Percentiles rank a stretch among this genome's conserved stretches.
These are phyloP conservation scores for Pecten maximus DNA, from an alignment of 2,888 invertebrate genomes.

Conservation along the genomic window DNA sequence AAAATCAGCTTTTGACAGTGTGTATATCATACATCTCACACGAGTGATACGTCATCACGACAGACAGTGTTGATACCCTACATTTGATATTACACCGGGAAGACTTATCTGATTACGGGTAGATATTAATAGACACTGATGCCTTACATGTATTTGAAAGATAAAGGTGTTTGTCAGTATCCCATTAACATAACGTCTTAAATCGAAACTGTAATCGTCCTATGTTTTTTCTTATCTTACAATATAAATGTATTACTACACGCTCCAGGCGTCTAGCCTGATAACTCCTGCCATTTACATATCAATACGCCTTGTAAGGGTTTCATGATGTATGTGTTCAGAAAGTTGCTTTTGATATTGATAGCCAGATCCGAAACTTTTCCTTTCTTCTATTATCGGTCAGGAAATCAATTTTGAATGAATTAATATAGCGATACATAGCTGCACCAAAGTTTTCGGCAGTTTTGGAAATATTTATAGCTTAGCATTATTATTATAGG, in stretches of 20 bases:
- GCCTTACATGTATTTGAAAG: neutral
- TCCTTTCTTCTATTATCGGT: conserved; percentile 13
- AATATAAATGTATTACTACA: neutral
- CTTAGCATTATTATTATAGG: neutral
- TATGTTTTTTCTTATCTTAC: neutral
- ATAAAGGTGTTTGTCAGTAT: neutral
- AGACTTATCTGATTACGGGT: neutral
- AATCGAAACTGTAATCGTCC: neutral
- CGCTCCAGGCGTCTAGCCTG: neutral
- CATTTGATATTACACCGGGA: neutral
- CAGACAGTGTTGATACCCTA: neutral
- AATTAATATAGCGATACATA: conserved; percentile 20
- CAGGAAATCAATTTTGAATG: conserved; percentile 5
- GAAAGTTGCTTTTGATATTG: neutral
- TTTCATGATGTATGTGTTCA: neutral
- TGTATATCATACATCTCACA: neutral
- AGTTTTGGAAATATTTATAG: conserved; percentile 1
- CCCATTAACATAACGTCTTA: neutral
- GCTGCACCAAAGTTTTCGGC: neutral
- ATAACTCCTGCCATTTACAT: neutral
- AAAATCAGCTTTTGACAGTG: neutral
- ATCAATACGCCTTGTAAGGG: neutral
- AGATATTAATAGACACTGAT: neutral
- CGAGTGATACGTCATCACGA: neutral
- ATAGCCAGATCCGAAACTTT: conserved; percentile 1